Evolutionary conservation across 1,140 invertebrate genomes (phyloP).

Genomic region (Pristionchus pacificus): DNA sequence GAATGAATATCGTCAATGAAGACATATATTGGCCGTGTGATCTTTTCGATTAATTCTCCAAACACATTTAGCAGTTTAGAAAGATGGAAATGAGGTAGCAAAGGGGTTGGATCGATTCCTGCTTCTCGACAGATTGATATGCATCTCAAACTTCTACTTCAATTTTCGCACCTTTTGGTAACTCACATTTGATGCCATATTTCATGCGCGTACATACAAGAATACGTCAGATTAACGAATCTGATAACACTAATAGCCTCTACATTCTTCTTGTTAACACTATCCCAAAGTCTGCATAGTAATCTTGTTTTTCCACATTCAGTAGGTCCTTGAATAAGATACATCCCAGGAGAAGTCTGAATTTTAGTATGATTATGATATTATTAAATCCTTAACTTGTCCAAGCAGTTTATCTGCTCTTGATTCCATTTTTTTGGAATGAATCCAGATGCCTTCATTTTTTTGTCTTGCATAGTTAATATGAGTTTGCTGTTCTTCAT

Average conservation of each 20-base stretch:
- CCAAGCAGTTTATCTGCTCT: slow-evolving; percentile 6
- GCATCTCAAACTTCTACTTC: slow-evolving; percentile 2
- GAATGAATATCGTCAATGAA: slow-evolving; percentile 36
- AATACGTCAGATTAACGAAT: slow-evolving; percentile 33
- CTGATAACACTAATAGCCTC: slow-evolving; percentile 26
- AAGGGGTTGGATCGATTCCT: slow-evolving; percentile 7
- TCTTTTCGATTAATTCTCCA: slow-evolving; percentile 15
- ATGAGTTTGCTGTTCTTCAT: slow-evolving; percentile 15
- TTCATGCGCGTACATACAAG: slow-evolving; percentile 36
- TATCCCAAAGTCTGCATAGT: slow-evolving; percentile 29
- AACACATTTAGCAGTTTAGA: slow-evolving; percentile 7
- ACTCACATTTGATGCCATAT: slow-evolving; percentile 28
- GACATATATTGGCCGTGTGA: slow-evolving; percentile 29
- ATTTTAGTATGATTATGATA: slow-evolving; percentile 2
- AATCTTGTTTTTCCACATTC: slow-evolving; percentile 29
- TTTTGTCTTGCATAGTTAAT: not conserved
- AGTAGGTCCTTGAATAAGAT: slow-evolving; percentile 28
- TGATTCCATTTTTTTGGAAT: slow-evolving; percentile 11
- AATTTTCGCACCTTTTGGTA: slow-evolving; percentile 11
- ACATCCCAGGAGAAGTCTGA: slow-evolving; percentile 12
- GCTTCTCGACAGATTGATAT: slow-evolving; percentile 1
- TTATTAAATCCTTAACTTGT: slow-evolving; percentile 8
- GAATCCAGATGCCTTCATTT: not conserved
- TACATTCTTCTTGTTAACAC: slow-evolving; percentile 13
- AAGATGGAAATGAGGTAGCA: slow-evolving; percentile 12